phyloP scores from a whole-genome alignment of 2,888 invertebrate species.

The Bimastos eiseni region DNA sequence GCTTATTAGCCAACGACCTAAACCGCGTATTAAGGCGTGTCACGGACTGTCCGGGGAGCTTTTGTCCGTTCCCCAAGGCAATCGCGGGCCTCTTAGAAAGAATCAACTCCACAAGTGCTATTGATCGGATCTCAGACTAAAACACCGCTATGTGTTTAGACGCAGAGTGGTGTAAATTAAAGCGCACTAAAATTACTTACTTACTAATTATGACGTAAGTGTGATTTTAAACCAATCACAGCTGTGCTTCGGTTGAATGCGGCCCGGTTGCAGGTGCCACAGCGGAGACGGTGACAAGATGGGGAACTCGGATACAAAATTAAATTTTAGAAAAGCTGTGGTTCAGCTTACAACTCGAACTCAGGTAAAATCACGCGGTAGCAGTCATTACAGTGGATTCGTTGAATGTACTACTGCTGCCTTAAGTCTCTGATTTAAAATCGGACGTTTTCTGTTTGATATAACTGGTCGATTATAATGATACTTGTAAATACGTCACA shows the following conservation, averaged over 20 bases:
- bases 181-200: not conserved
- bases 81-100: too few species aligned
- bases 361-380: constrained; percentile 71
- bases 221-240: not conserved
- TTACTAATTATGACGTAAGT: not conserved
- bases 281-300: constrained; percentile 65
- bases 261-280: constrained; percentile 17
- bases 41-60: too few species aligned
- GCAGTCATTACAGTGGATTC: not conserved
- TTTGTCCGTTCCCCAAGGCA: too few species aligned
- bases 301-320: constrained; percentile 97
- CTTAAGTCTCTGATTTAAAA: not conserved
- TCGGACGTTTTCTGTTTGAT: not conserved
- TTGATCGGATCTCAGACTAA: too few species aligned
- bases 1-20: too few species aligned
- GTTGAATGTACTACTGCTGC: not conserved
- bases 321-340: constrained; percentile 96
- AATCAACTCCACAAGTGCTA: too few species aligned
- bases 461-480: not conserved
- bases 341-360: constrained; percentile 94
- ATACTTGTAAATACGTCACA: constrained; percentile 7
- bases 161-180: too few species aligned
- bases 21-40: too few species aligned
- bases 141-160: too few species aligned
- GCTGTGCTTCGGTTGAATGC: not conserved